phyloP scores from a whole-genome alignment of 2,888 invertebrate genomes.

The Sinelater perroti region DNA sequence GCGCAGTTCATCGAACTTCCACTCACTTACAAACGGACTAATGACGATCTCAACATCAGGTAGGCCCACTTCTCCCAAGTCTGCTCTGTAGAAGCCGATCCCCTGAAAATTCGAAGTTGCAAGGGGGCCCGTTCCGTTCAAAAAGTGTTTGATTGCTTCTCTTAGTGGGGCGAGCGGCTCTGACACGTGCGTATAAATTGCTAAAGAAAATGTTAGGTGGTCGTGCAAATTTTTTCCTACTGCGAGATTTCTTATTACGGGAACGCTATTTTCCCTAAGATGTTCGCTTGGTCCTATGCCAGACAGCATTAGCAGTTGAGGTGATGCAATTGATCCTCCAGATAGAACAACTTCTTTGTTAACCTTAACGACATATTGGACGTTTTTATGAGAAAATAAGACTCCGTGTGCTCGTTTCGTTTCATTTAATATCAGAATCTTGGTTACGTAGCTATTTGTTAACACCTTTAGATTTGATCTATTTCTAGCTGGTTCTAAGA shows the following conservation, averaged over 20 bases:
- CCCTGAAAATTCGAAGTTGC: constrained; percentile 37
- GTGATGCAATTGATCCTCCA: constrained; percentile 76
- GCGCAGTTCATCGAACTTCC: constrained; percentile 7
- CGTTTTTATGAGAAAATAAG: constrained; percentile 62
- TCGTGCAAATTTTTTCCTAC: constrained; percentile 46
- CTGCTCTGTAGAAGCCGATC: constrained; percentile 25
- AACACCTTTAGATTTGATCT: constrained; percentile 68
- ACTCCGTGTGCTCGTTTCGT: constrained; percentile 66
- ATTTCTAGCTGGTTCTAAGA: constrained; percentile 63
- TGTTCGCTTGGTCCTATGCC: constrained; percentile 49
- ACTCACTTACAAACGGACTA: constrained; percentile 19
- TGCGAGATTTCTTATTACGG: constrained; percentile 43
- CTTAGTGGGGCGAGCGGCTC: constrained; percentile 11
- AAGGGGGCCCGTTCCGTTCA: constrained; percentile 41
- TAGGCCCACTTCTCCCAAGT: constrained; percentile 7
- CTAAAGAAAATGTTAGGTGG: no score
- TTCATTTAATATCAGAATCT: constrained; percentile 64
- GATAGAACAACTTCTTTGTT: constrained; percentile 76
- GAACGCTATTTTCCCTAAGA: constrained; percentile 42
- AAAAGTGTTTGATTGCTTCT: constrained; percentile 38
- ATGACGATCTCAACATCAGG: constrained; percentile 40
- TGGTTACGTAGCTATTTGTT: constrained; percentile 64
- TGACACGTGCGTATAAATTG: constrained; percentile 35
- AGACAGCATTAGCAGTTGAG: constrained; percentile 50
- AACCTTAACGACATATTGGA: constrained; percentile 63